A percentile compares a stretch with the other conserved stretches of the same genome.
Evolutionary conservation across 2,113 vertebrate genomes (phyloP).

Genomic region (Triplophysa tibetana): DNA sequence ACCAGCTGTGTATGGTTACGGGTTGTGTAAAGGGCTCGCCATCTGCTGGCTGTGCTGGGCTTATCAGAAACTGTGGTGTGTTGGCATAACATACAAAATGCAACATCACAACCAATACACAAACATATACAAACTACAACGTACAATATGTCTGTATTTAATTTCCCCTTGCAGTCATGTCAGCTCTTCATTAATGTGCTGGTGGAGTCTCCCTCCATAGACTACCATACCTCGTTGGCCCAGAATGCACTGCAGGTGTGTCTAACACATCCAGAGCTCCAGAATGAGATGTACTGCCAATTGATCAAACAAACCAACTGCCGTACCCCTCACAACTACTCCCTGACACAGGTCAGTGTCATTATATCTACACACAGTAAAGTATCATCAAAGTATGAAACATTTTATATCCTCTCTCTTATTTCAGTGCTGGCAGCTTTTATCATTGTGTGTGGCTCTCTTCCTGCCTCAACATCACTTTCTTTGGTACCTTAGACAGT

Average conservation of each 20-base stretch:
- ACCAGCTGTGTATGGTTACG: background rate
- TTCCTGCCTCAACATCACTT: conserved; percentile 90
- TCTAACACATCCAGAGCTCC: conserved; percentile 84
- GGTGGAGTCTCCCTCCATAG: conserved; percentile 84
- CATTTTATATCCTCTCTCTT: background rate
- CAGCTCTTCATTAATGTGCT: conserved; percentile 91
- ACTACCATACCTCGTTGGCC: conserved; percentile 87
- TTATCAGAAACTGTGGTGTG: background rate
- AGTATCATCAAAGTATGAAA: background rate
- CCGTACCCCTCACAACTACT: conserved; percentile 79
- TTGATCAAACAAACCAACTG: conserved; percentile 85
- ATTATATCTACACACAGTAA: background rate
- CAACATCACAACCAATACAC: too few species aligned
- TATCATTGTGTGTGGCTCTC: conserved; percentile 85
- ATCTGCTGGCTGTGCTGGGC: conserved; percentile 57
- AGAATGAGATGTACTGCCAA: conserved; percentile 90
- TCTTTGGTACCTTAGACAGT: conserved; percentile 86
- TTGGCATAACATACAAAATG: background rate
- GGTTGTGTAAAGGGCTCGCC: conserved; percentile 47
- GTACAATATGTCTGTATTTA: background rate
- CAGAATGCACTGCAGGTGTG: conserved; percentile 89
- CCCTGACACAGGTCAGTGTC: conserved; percentile 83
- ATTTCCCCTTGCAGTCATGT: conserved; percentile 75
- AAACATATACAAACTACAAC: background rate
- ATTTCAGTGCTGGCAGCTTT: conserved; percentile 85